Base-by-base conservation (phyloP, 1,140 invertebrate species). In the Rhopalosiphum maidis region DNA sequence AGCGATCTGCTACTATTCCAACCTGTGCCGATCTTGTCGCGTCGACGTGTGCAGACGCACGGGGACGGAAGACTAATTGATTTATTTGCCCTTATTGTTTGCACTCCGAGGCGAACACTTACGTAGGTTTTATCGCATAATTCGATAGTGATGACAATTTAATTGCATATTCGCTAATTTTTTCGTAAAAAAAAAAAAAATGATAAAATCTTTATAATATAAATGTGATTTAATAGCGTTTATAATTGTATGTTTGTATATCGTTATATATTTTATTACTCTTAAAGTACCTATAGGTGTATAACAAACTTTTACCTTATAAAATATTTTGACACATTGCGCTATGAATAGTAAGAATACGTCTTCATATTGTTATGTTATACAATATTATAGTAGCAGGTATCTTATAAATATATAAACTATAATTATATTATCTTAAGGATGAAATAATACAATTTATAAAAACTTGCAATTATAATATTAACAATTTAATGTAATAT, bases 61-160 rank as follows among this genome's bases (percentile, higher is more conserved):
- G 15, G 25, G 25, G 9, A 60, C 30, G 55, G 60, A n/a, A 77
- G n/a, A n/a, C 60, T 77, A 77, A 77, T 77, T 77, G 60, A 77
- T 77, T 77, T 77, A 77, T 77, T 77, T 77, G 30, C 60, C n/a
- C 60, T 77, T 77, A 77, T n/a, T n/a, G 60, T 77, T 77, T 18
- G 11, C n/a, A 77, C 15, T 18, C 30, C 60, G 15, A 35, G 60
- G 60, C n/a, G 15, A 77, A n/a, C 60, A n/a, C n/a, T 77, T 18
- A 21, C 30, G 60, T 77, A 18, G 30, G 30, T n/a, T n/a, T 77
- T 18, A 77, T 77, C 60, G 60, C n/a, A n/a, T 18, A 77, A 35
- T 77, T 77, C 30, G 30, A 77, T n/a, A n/a, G 60, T 4, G n/a
- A 77, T 4, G n/a, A 77, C 15, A 18, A n/a, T 77, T 77, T n/a